These are phyloP conservation scores for Ectropis grisescens DNA, from an alignment of 1,140 invertebrate genomes.

Conservation along the genomic window DNA sequence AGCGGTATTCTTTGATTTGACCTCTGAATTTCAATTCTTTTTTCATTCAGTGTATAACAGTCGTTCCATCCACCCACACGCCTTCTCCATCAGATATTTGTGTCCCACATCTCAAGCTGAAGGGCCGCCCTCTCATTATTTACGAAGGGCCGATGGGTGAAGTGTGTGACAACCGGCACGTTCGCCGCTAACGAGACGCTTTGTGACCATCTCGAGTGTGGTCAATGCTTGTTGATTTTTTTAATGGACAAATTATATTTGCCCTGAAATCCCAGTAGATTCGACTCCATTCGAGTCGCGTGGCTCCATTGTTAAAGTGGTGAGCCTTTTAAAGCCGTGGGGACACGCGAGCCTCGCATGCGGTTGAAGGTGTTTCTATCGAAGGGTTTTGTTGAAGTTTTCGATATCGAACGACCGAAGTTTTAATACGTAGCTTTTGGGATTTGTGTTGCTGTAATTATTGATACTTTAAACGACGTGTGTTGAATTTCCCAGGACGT, in stretches of 20 bases:
- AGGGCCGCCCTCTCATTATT: constrained; percentile 64
- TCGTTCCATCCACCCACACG: too few species aligned
- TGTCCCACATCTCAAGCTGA: constrained; percentile 14
- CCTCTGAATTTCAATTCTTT: too few species aligned
- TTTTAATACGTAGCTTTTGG: too few species aligned
- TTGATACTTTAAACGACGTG: too few species aligned
- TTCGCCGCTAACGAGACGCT: constrained; percentile 64
- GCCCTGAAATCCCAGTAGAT: constrained; percentile 32
- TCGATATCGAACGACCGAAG: too few species aligned
- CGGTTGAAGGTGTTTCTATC: constrained; percentile 24
- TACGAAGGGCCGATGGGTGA: constrained; percentile 65
- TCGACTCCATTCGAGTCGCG: too few species aligned
- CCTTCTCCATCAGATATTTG: constrained; percentile 14
- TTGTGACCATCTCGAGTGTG: constrained; percentile 61
- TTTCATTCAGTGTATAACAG: too few species aligned
- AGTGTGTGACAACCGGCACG: constrained; percentile 64
- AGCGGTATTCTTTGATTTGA: too few species aligned
- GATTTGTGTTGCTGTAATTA: too few species aligned
- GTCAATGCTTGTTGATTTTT: constrained; percentile 59
- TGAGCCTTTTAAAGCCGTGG: constrained; percentile 39
- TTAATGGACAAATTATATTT: constrained; percentile 68
- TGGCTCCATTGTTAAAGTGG: constrained; percentile 26
- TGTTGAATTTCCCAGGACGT: too few species aligned
- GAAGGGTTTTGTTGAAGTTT: too few species aligned
- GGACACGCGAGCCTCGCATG: constrained; percentile 29